Base-by-base conservation (phyloP, 2,888 invertebrate species). In the Chrysolina oricalcia region DNA sequence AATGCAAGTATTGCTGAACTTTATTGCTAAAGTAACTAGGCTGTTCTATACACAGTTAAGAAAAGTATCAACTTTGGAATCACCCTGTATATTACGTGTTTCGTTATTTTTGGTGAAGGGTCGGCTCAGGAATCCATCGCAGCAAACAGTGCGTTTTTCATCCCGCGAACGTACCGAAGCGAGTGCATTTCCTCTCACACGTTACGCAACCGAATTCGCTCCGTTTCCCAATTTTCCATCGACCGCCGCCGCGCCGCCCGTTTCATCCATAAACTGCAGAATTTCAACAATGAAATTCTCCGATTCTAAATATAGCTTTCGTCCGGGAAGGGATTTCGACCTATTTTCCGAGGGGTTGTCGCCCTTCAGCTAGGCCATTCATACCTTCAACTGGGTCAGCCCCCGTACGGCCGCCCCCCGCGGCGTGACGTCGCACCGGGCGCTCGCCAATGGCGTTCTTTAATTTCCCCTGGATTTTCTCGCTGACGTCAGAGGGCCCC, bases 341-440 rank as follows among this genome's bases (percentile, higher is more conserved):
- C 85, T 81, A 85, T 74, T 81, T 84, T 82, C 74, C 66, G 74
- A 67, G 78, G 83, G 85, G 85, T 84, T 86, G 85, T 85, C 84
- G 86, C 81, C 86, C 87, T 85, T 80, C 76, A 84, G 81, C 81
- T 78, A 81, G 82, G 81, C 84, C 85, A 85, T 85, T 85, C 85
- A 85, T 85, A 80, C 82, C 80, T 80, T 79, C 73, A 82, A 80
- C 65, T 82, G 74, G 83, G 83, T 81, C 82, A 81, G 50, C 43
- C 71, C 79, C 68, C 71, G 56, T 17, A n/a, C n/a, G n/a, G 35
- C 41, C 75, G 73, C 74, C 74, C 73, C 40, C 15, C 41, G 40
- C 53, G 48, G 35, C 23, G 53, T 74, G 76, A 80, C 79, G 77
- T 79, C 79, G 77, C 67, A 41, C 48, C 73, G 71, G 70, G 73